These are phyloP conservation scores for Xestobium rufovillosum DNA, from an alignment of 2,888 invertebrate genomes.

Conservation along the genomic window DNA sequence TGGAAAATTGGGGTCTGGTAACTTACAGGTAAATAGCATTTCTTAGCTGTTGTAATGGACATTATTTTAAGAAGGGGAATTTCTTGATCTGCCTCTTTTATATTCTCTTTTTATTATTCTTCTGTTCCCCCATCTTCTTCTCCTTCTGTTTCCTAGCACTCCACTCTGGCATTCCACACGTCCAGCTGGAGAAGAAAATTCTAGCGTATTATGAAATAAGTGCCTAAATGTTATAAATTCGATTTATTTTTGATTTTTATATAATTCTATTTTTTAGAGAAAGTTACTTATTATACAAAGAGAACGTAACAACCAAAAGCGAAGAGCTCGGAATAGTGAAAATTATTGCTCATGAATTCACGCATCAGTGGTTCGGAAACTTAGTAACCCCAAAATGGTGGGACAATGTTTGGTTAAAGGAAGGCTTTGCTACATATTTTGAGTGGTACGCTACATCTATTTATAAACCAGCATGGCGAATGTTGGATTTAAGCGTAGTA, in stretches of 20 bases:
- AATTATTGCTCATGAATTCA: constrained; percentile 48
- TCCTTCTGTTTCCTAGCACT: no score
- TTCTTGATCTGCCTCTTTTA: no score
- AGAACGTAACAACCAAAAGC: constrained; percentile 6
- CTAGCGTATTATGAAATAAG: no score
- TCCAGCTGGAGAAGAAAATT: no score
- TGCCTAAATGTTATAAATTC: no score
- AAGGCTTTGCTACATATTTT: constrained; percentile 50
- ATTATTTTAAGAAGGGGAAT: no score
- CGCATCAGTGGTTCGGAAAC: constrained; percentile 50
- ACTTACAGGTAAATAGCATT: constrained; percentile 53
- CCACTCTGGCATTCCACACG: no score
- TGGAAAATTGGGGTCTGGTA: constrained; percentile 88
- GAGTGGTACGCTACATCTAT: constrained; percentile 34
- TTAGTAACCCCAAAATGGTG: constrained; percentile 40
- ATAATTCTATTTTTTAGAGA: constrained; percentile 15
- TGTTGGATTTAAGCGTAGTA: constrained; percentile 12
- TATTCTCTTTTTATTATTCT: no score
- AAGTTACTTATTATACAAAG: constrained; percentile 8
- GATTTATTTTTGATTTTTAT: background rate
- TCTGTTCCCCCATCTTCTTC: no score
- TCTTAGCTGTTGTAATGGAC: no score
- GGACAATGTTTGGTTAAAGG: constrained; percentile 42
- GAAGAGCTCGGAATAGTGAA: constrained; percentile 24
- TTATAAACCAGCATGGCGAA: constrained; percentile 14